A percentile compares a stretch with the other conserved stretches of the same genome.
phyloP scores from a whole-genome alignment of 2,797 vertebrate species.

The Gallinago nigripennis region DNA sequence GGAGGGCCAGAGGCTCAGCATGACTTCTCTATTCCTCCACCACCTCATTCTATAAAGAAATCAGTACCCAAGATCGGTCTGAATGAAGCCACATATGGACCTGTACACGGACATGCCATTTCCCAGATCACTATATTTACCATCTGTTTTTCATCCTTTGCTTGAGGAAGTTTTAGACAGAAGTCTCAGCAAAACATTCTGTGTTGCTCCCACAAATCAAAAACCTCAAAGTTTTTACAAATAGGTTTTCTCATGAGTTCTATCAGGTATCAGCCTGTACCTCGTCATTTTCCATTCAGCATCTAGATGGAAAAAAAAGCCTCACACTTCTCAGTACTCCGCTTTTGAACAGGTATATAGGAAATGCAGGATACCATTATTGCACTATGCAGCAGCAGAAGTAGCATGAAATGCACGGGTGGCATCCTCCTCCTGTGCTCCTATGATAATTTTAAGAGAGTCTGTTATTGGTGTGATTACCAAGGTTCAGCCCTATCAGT shows the following conservation, averaged over 20 bases:
- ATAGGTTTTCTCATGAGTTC: not conserved
- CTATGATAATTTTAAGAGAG: not conserved
- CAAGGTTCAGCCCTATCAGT: not conserved
- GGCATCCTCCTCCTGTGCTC: not conserved
- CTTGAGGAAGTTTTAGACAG: not conserved
- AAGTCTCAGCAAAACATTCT: not conserved
- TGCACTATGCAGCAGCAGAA: not conserved
- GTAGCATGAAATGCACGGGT: not conserved
- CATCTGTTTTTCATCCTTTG: not conserved
- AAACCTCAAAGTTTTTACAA: not conserved
- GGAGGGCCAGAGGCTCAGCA: not conserved
- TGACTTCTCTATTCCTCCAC: not conserved
- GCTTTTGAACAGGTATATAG: not conserved
- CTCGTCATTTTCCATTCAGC: rapidly evolving
- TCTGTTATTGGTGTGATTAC: not conserved
- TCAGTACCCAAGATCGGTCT: not conserved
- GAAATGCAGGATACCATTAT: not conserved
- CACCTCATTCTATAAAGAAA: not conserved
- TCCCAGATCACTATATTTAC: not conserved
- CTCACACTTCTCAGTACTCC: not conserved
- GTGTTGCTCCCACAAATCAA: not conserved
- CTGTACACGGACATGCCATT: not conserved
- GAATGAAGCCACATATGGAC: not conserved
- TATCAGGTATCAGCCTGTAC: not conserved
- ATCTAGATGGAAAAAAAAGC: not conserved